Base-by-base conservation (phyloP, 2,797 vertebrate species). In the Anguilla pacifica region DNA sequence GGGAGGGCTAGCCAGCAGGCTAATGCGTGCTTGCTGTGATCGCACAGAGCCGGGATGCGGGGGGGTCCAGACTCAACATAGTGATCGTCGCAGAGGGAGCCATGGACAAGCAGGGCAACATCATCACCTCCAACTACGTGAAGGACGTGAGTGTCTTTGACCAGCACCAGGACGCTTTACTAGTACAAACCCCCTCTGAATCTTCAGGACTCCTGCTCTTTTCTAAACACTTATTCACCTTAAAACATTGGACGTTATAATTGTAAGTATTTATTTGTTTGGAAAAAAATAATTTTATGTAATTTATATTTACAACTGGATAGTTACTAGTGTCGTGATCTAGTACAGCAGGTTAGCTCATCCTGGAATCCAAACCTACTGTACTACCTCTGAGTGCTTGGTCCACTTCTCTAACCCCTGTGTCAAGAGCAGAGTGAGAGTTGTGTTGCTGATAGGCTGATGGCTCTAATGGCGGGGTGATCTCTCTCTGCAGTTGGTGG, bases 21-120 rank as follows among this genome's bases (percentile, higher is more conserved):
- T 57, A 57, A 81, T 17, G 19, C 25, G 7, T 59, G 35, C 15
- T 90, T 43, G 35, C 9, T 90, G 2, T 94, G 87, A 90, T 55
- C 85, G 72, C 89, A 2, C 93, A 99, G 98, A 97, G 97, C 0
- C 98, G 98, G 87, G 96, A 93, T 89, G 96, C 94, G 0, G 98
- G 98, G 7, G 98, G 98, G 6, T 99, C 97, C 0, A 96, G 98
- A 64, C 96, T 99, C 64, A 99, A 99, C 95, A 97, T 99, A 88
- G 96, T 99, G 90, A 98, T 99, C 85, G 92, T 99, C 0, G 98
- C 98, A 0, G 98, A 99, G 92, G 98, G 98, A 0, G 98, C 98
- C 88, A 96, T 98, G 0, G 96, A 97, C 92, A 93, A 84, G 83
- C 93, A 92, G 0, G 97, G 98, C 67, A 94, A 98, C 46, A 91